Base-by-base conservation (phyloP, 2,888 invertebrate genomes). In the Drosophila austrosaltans region DNA sequence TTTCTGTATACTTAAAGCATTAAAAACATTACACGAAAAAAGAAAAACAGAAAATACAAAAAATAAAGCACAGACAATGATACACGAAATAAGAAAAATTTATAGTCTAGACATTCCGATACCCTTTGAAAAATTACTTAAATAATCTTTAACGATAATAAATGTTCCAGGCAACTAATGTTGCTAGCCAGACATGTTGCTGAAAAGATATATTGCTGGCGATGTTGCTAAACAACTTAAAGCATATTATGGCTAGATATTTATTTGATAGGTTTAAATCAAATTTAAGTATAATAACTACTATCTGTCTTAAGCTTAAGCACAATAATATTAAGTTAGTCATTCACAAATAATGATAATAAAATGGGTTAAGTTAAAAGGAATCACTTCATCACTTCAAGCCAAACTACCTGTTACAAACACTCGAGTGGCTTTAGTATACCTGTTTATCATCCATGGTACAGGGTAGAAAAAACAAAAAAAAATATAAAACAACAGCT, bases 1-100 rank as follows among this genome's bases (percentile, higher is more conserved):
- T 71, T 61, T 63, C 69, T 77, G 82, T 87, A 72, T 87, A 82
- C 77, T 82, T 79, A 87, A 87, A 53, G 78, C 78, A 84, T 85
- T 82, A 89, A 84, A 77, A 63, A 59, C 75, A 77, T 69, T 76
- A 77, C 63, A 75, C 57, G 54, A 68, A 67, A 75, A 72, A 69
- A 40, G 66, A 67, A 75, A 72, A 69, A 40, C 63, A 53, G 36
- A 28, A 60, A 40, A 40, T 25, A 69, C 36, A 69, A 66, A 63
- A 63, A 30, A 66, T 65, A 69, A 30, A 60, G 53, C 57, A 62
- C 25, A 56, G 63, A 39, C 53, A 63, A 63, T 25, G 53, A 40
- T 62, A 69, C 71, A 72, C 69, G 68, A 66, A 72, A 63, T 61
- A 72, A 73, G 69, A 68, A 66, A 39, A 36, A 20, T 63, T 60